These are phyloP conservation scores for Lordiphosa stackelbergi DNA, from an alignment of 1,140 invertebrate genomes.

Conservation along the genomic window DNA sequence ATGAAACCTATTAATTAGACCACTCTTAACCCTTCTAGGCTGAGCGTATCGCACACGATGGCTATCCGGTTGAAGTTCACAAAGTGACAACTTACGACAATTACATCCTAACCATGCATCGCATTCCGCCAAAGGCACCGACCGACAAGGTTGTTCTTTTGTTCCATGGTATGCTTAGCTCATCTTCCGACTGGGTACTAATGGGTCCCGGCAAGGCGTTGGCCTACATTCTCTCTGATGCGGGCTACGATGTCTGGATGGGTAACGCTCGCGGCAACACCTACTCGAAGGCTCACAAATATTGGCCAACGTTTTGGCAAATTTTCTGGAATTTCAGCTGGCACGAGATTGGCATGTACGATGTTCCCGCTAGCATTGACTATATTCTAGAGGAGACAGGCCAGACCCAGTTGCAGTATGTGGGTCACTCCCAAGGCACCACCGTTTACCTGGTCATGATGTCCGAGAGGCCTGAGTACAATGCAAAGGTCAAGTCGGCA, in stretches of 20 bases:
- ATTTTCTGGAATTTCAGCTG: slow-evolving; percentile 81
- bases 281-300: slow-evolving; percentile 80
- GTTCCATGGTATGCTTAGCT: slow-evolving; percentile 68
- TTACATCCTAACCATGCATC: slow-evolving; percentile 68
- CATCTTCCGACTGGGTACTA: slow-evolving; percentile 66
- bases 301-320: slow-evolving; percentile 57
- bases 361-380: slow-evolving; percentile 84
- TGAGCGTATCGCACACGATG: slow-evolving; percentile 57
- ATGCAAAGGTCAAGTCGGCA: slow-evolving; percentile 79
- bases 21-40: slow-evolving; percentile 23
- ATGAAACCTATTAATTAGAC: no score
- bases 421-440: slow-evolving; percentile 84
- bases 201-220: slow-evolving; percentile 58
- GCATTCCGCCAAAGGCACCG: slow-evolving; percentile 54
- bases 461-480: slow-evolving; percentile 79
- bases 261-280: slow-evolving; percentile 83
- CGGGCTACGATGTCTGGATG: slow-evolving; percentile 81
- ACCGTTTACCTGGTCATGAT: slow-evolving; percentile 79
- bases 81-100: slow-evolving; percentile 50
- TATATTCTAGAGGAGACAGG: slow-evolving; percentile 80
- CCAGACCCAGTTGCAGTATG: slow-evolving; percentile 79
- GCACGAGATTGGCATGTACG: slow-evolving; percentile 85
- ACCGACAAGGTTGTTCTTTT: slow-evolving; percentile 48
- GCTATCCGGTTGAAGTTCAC: slow-evolving; percentile 66
- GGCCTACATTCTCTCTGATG: slow-evolving; percentile 82